Conservation (phyloP, 1,140 invertebrate species). For the Planococcus citri region DNA sequence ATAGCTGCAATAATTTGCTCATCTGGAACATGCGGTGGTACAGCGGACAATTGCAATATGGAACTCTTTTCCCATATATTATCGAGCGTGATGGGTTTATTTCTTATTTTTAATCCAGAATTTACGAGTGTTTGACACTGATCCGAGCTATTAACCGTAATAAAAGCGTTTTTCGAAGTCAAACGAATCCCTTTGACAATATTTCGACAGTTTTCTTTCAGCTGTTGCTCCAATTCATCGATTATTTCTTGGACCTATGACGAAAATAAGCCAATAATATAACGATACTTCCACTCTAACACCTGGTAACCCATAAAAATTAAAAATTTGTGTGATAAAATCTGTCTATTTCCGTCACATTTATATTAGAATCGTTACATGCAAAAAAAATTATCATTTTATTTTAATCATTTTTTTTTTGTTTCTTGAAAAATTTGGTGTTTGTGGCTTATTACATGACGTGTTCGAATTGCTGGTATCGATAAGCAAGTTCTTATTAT, state of each 20-base stretch:
- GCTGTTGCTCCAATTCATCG: background rate
- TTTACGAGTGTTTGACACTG: background rate
- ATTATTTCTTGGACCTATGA: background rate
- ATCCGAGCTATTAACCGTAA: background rate
- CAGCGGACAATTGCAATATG: background rate
- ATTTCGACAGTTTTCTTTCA: background rate
- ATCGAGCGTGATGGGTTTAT: background rate
- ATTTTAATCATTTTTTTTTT: too few relatives aligned
- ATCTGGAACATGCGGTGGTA: background rate
- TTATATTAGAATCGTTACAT: too few relatives aligned
- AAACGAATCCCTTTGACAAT: background rate
- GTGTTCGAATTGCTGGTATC: too few relatives aligned
- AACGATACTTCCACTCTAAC: too few relatives aligned
- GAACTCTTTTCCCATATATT: background rate
- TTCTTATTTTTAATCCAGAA: background rate
- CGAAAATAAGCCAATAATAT: background rate
- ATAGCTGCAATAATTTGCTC: conserved; percentile 10
- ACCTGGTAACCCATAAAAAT: too few relatives aligned
- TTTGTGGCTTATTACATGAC: too few relatives aligned
- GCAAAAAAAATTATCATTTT: too few relatives aligned
- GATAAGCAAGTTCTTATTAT: too few relatives aligned
- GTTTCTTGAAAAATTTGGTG: too few relatives aligned
- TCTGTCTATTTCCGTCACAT: too few relatives aligned
- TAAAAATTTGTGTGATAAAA: too few relatives aligned
- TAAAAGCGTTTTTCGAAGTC: background rate